Base-by-base conservation (phyloP, 1,140 invertebrate species). In the Pinna nobilis region DNA sequence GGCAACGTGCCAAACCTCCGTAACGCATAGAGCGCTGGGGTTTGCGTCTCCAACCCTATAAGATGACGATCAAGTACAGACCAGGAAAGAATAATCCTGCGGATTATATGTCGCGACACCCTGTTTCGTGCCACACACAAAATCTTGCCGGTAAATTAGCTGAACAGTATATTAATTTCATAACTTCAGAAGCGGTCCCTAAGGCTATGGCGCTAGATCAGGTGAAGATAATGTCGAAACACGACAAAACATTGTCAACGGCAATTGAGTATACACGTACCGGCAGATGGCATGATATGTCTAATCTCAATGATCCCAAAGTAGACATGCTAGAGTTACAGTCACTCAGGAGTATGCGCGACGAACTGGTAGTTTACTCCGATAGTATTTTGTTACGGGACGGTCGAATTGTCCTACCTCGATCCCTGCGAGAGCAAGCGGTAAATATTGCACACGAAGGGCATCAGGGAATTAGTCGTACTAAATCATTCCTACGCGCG, bases 21-120 rank as follows among this genome's bases (percentile, higher is more conserved):
- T 51, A 67, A 28, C 41, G 74, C 35, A 79, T 81, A 41, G 78
- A 79, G 39, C 23, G 78, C 47, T 81, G 80, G 79, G 68, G 59
- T 25, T 63, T 84, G 35, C 35, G 72, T 7, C 39, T 79, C 49
- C 77, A 79, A 65, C 63, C 67, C 1, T 83, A 79, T 39, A 61
- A 71, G 30, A 23, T 64, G 59, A 41, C 59, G 37, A 74, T 74
- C 20, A 67, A 51, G 32, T 74, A 74, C 30, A 20, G 57, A n/a
- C 66, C 72, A 57, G 72, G 57, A 53, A 47, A 55, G 7, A 9
- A 63, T 30, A 60, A 74, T 57, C 30, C 53, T 11, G 59, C 25
- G 11, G 47, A 74, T 32, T 74, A 69, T n/a, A 69, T 64, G 57
- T 64, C 49, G 4, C 15, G 57, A 23, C 72, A 74, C 15, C 59